Percentiles rank a stretch among this genome's conserved stretches.
These are phyloP conservation scores for Noctua fimbriata DNA, from an alignment of 2,888 invertebrate genomes.

Conservation along the genomic window DNA sequence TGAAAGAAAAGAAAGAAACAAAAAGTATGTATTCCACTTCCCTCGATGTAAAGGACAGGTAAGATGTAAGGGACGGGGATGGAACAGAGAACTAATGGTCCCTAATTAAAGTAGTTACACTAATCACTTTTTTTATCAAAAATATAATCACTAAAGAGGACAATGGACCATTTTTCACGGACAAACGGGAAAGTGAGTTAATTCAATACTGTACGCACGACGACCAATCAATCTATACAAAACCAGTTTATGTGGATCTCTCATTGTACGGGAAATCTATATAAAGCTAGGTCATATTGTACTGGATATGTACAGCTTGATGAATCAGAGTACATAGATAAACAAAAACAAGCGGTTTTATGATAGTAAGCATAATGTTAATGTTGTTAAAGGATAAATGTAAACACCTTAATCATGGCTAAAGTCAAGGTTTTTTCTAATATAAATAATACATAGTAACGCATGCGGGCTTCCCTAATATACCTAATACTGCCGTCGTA, in stretches of 20 bases:
- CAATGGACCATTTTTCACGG: background rate
- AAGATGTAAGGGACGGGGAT: too few species aligned
- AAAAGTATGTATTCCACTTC: too few species aligned
- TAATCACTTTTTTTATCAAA: background rate
- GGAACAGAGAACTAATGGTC: too few species aligned
- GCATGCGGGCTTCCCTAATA: background rate
- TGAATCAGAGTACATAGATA: background rate
- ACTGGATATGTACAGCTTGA: too few species aligned
- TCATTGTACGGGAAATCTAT: too few species aligned
- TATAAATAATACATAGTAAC: background rate
- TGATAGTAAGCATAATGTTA: background rate
- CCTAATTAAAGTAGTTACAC: too few species aligned
- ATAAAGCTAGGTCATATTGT: too few species aligned
- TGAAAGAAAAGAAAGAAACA: too few species aligned
- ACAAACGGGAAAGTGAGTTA: background rate
- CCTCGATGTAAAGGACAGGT: too few species aligned
- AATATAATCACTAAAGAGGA: background rate
- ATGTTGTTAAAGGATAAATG: background rate
- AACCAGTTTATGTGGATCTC: too few species aligned
- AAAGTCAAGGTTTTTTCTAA: constrained; percentile 11
- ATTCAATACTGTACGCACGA: background rate
- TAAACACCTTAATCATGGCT: background rate
- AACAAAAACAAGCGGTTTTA: background rate
- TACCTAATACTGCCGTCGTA: too few species aligned
- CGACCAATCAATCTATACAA: too few species aligned